Percentiles rank a stretch among this genome's conserved stretches.
These are phyloP conservation scores for Clarias gariepinus DNA, from an alignment of 2,113 vertebrate genomes.

Conservation along the genomic window DNA sequence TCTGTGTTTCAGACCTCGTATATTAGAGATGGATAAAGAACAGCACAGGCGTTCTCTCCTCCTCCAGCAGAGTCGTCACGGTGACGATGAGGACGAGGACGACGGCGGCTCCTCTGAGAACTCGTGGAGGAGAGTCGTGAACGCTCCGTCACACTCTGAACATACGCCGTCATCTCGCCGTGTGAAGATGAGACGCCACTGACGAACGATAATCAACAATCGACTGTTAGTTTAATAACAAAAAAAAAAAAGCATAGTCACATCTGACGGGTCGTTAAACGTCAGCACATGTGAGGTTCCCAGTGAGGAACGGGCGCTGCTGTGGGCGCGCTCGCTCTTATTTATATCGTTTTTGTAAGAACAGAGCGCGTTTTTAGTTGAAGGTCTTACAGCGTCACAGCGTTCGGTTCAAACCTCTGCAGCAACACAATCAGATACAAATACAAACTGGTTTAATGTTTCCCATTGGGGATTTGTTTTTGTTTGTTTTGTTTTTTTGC, in stretches of 20 bases:
- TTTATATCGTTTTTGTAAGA: neutral
- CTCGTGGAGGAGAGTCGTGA: slow-evolving; percentile 79
- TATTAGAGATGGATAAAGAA: slow-evolving; percentile 99
- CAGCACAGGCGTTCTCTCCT: slow-evolving; percentile 88
- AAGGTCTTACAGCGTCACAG: neutral
- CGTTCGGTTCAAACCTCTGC: neutral
- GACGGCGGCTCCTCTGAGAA: slow-evolving; percentile 83
- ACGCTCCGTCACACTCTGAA: slow-evolving; percentile 66
- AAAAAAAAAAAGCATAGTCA: neutral
- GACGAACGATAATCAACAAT: slow-evolving; percentile 57
- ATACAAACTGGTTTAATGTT: neutral
- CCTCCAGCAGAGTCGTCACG: slow-evolving; percentile 79
- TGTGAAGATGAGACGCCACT: slow-evolving; percentile 97
- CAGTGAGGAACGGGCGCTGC: neutral
- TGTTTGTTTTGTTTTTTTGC: neutral
- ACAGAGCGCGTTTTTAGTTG: neutral
- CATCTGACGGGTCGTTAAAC: neutral
- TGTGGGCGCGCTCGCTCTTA: neutral
- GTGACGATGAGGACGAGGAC: slow-evolving; percentile 65
- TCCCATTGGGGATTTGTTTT: too few relatives aligned
- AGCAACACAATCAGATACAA: slow-evolving; percentile 7
- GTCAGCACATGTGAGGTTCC: neutral
- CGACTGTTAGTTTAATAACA: neutral
- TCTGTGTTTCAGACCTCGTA: slow-evolving; percentile 79
- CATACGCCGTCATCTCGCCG: slow-evolving; percentile 79